A percentile compares a stretch with the other conserved stretches of the same genome.
These are phyloP conservation scores for Desmophyllum pertusum DNA, from an alignment of 92 coral and sea anemone species.

Conservation along the genomic window DNA sequence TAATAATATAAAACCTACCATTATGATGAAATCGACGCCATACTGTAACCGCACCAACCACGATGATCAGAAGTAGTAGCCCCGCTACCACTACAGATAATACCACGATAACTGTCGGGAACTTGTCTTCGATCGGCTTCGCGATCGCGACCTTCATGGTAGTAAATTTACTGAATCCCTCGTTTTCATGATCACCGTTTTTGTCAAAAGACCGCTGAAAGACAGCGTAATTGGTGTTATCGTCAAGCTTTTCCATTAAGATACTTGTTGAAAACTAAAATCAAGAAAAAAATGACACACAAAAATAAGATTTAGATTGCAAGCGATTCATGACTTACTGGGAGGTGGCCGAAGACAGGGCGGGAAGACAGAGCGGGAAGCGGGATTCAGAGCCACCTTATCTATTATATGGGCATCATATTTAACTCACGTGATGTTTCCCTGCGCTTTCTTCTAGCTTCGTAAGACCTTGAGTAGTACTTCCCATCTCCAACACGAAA, in stretches of 20 bases:
- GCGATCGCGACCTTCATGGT: no score
- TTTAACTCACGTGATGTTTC: neutral
- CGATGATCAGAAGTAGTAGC: neutral
- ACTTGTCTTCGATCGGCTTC: no score
- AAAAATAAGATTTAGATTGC: no score
- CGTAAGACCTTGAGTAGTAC: slow-evolving; percentile 4
- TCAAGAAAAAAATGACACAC: neutral
- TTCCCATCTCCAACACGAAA: slow-evolving; percentile 49
- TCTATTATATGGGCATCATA: no score
- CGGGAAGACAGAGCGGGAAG: no score
- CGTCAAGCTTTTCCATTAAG: slow-evolving; percentile 3
- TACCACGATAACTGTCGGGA: no score
- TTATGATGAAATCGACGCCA: neutral
- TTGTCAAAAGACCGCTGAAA: slow-evolving; percentile 17
- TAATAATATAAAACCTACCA: no score
- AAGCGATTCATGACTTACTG: no score
- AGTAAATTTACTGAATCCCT: neutral
- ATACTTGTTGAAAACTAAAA: neutral
- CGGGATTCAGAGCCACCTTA: no score
- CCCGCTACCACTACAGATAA: neutral
- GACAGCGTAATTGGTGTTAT: neutral
- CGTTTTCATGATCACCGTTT: neutral
- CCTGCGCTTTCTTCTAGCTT: slow-evolving; percentile 23
- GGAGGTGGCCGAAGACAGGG: no score
- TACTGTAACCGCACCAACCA: neutral